phyloP scores from a whole-genome alignment of 92 coral and sea anemone genomes.

The Paramuricea clavata region DNA sequence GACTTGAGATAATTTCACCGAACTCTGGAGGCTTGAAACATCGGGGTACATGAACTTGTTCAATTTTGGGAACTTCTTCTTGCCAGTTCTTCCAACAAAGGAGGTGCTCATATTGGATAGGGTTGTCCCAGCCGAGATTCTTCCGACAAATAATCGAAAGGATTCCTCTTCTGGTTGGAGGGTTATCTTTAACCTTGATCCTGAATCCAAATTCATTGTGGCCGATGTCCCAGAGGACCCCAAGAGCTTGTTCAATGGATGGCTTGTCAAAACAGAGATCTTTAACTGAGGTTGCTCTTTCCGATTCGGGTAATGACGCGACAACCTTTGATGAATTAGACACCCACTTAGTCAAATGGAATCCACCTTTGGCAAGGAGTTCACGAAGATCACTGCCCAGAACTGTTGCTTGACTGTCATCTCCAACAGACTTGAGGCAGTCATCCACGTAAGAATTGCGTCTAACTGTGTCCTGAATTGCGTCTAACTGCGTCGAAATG shows the following conservation, averaged over 20 bases:
- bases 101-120: not conserved
- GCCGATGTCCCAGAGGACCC: not conserved
- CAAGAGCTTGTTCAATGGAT: not conserved
- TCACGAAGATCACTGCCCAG: not conserved
- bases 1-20: not conserved
- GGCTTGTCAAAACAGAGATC: not conserved
- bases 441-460: not conserved
- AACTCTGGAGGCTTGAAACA: conserved; percentile 9
- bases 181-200: not conserved
- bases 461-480: no score
- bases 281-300: no score
- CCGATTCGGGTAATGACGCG: not conserved
- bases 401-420: not conserved
- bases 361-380: not conserved
- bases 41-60: not conserved
- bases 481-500: no score
- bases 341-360: conserved; percentile 10
- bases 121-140: not conserved
- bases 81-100: not conserved
- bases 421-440: not conserved
- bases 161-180: not conserved
- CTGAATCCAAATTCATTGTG: not conserved
- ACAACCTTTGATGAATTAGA: conserved; percentile 5
- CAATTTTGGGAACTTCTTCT: not conserved
- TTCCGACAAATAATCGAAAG: not conserved